These are phyloP conservation scores for Dryobotodes eremita DNA, from an alignment of 2,888 invertebrate genomes.

Conservation along the genomic window DNA sequence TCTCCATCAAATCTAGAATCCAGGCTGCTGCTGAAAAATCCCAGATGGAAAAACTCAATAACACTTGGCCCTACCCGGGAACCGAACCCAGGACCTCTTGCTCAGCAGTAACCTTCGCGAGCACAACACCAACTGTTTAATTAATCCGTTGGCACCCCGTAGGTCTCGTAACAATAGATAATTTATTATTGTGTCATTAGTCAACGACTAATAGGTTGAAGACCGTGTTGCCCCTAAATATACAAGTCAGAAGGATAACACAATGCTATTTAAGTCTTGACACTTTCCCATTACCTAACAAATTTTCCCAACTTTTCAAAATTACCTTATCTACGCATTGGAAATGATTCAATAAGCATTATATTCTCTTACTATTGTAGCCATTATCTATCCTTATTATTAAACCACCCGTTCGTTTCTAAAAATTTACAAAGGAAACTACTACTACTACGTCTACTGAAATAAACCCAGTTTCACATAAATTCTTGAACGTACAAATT, in stretches of 20 bases:
- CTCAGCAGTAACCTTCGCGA: not conserved
- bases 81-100: not conserved
- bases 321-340: too few species aligned
- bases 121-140: not conserved
- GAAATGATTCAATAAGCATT: too few species aligned
- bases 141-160: not conserved
- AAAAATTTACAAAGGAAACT: not conserved
- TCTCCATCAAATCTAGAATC: not conserved
- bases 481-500: conserved; percentile 23
- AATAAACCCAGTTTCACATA: conserved; percentile 28
- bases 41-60: not conserved
- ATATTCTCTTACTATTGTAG: not conserved
- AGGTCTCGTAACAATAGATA: not conserved
- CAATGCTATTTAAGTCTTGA: not conserved
- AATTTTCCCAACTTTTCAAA: too few species aligned
- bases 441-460: not conserved
- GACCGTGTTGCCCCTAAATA: not conserved
- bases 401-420: not conserved
- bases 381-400: not conserved
- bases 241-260: not conserved
- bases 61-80: not conserved
- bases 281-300: not conserved
- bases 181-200: not conserved
- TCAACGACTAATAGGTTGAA: not conserved
- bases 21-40: not conserved